Percentiles rank a stretch among this genome's conserved stretches.
Evolutionary conservation across 2,113 vertebrate species (phyloP).

Genomic region (Chaetura pelagica): DNA sequence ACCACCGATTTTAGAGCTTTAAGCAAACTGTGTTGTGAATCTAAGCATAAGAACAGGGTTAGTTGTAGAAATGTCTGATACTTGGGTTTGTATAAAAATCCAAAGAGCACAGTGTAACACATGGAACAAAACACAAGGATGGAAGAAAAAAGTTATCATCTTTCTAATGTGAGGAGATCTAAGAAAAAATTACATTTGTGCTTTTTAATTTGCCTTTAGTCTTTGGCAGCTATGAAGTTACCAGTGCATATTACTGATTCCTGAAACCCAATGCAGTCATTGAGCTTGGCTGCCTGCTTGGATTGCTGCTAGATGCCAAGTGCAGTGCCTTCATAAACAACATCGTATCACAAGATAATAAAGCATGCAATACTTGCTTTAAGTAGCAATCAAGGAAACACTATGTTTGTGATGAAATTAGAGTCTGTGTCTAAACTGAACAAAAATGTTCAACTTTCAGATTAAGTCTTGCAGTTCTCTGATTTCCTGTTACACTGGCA

Average conservation of each 20-base stretch:
- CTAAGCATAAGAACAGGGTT: background rate
- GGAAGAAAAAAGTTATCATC: background rate
- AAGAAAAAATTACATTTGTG: background rate
- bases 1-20: background rate
- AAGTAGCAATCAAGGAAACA: background rate
- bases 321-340: background rate
- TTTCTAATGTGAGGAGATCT: background rate
- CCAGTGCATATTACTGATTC: background rate
- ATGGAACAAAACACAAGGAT: background rate
- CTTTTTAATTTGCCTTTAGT: background rate
- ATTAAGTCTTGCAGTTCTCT: background rate
- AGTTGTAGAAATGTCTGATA: background rate
- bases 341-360: background rate
- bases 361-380: background rate
- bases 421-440: background rate
- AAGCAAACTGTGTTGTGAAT: background rate
- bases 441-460: fast-evolving
- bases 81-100: background rate
- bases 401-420: background rate
- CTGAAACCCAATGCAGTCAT: background rate
- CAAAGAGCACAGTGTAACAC: background rate
- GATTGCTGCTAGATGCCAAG: background rate
- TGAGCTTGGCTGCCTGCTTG: background rate
- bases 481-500: background rate
- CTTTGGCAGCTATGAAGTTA: background rate